Base-by-base conservation (phyloP, 2,888 invertebrate genomes). In the Leptura quadrifasciata region DNA sequence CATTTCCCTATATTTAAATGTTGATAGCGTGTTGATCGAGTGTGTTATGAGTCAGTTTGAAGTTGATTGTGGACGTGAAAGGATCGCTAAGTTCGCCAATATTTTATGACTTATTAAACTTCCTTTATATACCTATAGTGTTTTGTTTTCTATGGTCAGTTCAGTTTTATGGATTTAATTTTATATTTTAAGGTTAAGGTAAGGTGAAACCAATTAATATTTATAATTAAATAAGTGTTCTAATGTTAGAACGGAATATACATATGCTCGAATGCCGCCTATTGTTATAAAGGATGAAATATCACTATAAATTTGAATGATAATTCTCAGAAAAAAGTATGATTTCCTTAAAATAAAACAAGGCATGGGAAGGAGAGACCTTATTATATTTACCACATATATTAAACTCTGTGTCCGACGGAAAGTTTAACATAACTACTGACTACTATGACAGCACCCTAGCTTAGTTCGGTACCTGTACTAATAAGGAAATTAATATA, bases 1-100 rank as follows among this genome's bases (percentile, higher is more conserved):
- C 57, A 74, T 74, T 74, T 74, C 74, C 68, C 74, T 76, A 76
- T 82, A 82, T 84, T 84, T 83, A 84, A 84, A 83, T 83, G 84
- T 84, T 86, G 85, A 85, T 86, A 84, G 86, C 85, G 85, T 86
- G 85, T 82, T 84, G 85, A 85, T 85, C 85, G 82, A 84, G 82
- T 80, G 81, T 80, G 72, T 83, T 82, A 83, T 84, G 85, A 86
- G 81, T 86, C 85, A 87, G 86, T 86, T 82, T 81, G 78, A 83
- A 79, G 82, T 83, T 81, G 82, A 81, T 85, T 83, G 85, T 84
- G 84, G 79, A 39, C 76, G 80, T 18, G 76, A 68, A 78, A 76
- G 70, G 76, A 76, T 76, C 76, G 76, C 52, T 61, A 71, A 35
- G 60, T 71, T 61, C 71, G 71, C 71, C 24, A 35, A 39, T 58